Evolutionary conservation across 2,113 vertebrate species (phyloP).

Genomic region (Tragelaphus scriptus): DNA sequence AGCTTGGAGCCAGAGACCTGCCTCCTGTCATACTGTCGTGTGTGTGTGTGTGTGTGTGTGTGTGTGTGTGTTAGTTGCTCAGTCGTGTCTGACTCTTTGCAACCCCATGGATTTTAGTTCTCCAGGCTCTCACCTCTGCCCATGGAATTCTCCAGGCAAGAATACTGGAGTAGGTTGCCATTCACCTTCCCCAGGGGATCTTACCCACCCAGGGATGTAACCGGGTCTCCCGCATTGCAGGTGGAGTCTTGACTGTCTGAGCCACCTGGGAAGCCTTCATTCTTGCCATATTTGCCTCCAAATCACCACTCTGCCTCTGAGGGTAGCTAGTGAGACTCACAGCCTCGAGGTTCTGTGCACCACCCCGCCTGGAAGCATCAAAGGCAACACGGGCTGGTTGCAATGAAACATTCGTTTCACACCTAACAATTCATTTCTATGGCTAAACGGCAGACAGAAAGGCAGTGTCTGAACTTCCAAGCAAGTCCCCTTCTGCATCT

Average conservation of each 20-base stretch:
- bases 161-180: background rate
- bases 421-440: background rate
- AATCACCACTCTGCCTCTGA: background rate
- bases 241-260: background rate
- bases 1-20: background rate
- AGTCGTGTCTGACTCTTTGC: background rate
- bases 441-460: background rate
- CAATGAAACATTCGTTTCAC: background rate
- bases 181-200: background rate
- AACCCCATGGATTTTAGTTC: background rate
- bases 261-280: background rate
- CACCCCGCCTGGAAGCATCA: background rate
- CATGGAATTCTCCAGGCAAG: background rate
- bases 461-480: conserved; percentile 8
- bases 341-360: background rate
- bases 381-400: background rate
- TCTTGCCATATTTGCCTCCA: background rate
- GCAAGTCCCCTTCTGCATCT: background rate
- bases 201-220: background rate
- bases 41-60: no score
- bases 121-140: background rate
- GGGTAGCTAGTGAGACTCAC: background rate
- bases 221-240: background rate
- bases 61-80: background rate
- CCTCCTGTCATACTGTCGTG: background rate